phyloP scores from a whole-genome alignment of 1,140 invertebrate species.

The Hypsibius dujardini region DNA sequence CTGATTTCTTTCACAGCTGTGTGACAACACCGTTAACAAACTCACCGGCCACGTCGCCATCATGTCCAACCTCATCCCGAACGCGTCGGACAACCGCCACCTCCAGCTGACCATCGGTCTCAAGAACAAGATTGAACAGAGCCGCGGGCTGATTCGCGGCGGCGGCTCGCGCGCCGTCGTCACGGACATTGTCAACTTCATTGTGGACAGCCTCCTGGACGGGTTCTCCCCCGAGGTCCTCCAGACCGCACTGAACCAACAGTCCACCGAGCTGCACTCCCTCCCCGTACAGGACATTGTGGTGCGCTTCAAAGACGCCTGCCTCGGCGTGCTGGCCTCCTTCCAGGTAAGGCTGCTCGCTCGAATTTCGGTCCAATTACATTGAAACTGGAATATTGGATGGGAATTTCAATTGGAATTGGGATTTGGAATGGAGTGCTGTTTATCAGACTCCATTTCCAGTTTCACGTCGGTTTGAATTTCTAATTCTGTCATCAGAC shows the following conservation, averaged over 20 bases:
- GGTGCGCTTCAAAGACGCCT: conserved; percentile 28
- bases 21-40: not conserved
- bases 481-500: no score
- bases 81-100: conserved; percentile 5
- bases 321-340: conserved; percentile 30
- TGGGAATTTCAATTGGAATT: no score
- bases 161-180: not conserved
- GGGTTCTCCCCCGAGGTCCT: not conserved
- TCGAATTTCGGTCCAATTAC: no score
- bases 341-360: no score
- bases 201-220: not conserved
- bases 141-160: not conserved
- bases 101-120: not conserved
- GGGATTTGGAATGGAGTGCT: no score
- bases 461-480: no score
- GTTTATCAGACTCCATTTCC: no score
- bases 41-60: not conserved
- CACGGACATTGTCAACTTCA: not conserved
- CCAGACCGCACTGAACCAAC: not conserved
- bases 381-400: no score
- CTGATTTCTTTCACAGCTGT: not conserved
- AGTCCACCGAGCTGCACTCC: not conserved
- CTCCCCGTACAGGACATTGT: conserved; percentile 2
- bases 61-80: not conserved
- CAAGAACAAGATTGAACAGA: conserved; percentile 3